Evolutionary conservation across 2,113 vertebrate species (phyloP).

Genomic region (Callocephalon fimbriatum): DNA sequence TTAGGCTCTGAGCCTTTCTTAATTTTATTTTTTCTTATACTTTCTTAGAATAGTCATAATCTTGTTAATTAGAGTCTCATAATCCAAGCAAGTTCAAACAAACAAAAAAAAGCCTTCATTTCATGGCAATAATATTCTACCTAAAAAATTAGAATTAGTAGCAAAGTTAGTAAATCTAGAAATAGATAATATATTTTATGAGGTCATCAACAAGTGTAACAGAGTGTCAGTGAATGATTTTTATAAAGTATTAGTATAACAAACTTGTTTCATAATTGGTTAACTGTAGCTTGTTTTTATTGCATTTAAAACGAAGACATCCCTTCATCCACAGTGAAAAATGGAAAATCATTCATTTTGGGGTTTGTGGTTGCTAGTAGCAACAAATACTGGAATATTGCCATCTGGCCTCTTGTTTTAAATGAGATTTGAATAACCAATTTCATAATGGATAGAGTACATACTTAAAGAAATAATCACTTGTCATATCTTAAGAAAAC

Average conservation of each 20-base stretch:
- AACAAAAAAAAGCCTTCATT: constrained; percentile 42
- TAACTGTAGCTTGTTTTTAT: constrained; percentile 52
- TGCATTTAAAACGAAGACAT: constrained; percentile 29
- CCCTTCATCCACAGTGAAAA: constrained; percentile 47
- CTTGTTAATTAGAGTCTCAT: constrained; percentile 55
- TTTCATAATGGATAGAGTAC: constrained; percentile 79
- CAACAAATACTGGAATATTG: constrained; percentile 85
- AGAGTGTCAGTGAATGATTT: constrained; percentile 46
- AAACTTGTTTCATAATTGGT: constrained; percentile 60
- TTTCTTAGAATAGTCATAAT: constrained; percentile 29
- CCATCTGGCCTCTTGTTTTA: constrained; percentile 82
- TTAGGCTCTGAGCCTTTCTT: not conserved
- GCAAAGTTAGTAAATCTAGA: constrained; percentile 62
- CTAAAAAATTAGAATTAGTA: constrained; percentile 34
- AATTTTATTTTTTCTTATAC: constrained; percentile 25
- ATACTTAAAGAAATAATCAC: constrained; percentile 80
- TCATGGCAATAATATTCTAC: constrained; percentile 49
- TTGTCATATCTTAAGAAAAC: constrained; percentile 69
- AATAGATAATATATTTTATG: constrained; percentile 67
- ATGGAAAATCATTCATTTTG: constrained; percentile 75
- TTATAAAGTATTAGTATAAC: constrained; percentile 58
- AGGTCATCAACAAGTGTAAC: constrained; percentile 60
- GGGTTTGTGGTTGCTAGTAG: constrained; percentile 80
- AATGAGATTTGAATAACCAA: constrained; percentile 85
- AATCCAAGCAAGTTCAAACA: constrained; percentile 52